phyloP scores from a whole-genome alignment of 2,888 invertebrate genomes.

The Ormyrus labotus region DNA sequence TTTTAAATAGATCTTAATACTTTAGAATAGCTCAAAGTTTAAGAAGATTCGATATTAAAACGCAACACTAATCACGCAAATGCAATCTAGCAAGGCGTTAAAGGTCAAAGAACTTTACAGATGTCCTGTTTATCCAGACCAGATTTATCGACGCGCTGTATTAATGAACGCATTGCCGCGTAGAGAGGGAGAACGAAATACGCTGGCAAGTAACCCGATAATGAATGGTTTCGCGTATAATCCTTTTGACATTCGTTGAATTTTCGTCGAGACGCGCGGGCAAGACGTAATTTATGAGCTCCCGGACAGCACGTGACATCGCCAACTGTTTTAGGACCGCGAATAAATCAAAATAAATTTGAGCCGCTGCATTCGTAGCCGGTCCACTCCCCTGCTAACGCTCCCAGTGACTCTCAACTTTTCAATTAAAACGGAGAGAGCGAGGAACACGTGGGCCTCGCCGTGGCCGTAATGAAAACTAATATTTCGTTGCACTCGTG shows the following conservation, averaged over 20 bases:
- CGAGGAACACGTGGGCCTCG: too few species aligned
- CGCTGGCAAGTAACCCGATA: slow-evolving; percentile 29
- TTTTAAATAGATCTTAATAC: too few species aligned
- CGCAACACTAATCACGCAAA: slow-evolving; percentile 15
- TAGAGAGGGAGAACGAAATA: neutral
- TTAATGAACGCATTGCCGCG: slow-evolving; percentile 13
- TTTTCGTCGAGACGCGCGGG: slow-evolving; percentile 33
- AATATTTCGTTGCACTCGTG: slow-evolving; percentile 8
- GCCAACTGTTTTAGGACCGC: slow-evolving; percentile 51
- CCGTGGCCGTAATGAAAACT: slow-evolving; percentile 9
- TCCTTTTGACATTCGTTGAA: slow-evolving; percentile 54
- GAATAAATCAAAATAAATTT: slow-evolving; percentile 54
- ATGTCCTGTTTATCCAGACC: slow-evolving; percentile 10
- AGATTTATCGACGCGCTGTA: slow-evolving; percentile 30
- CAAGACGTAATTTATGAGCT: slow-evolving; percentile 48
- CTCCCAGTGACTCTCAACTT: slow-evolving; percentile 33
- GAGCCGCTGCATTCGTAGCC: neutral
- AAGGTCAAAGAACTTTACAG: slow-evolving; percentile 30
- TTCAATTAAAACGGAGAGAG: slow-evolving; percentile 25
- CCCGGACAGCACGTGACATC: slow-evolving; percentile 42
- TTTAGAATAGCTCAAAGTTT: too few species aligned
- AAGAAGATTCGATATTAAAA: neutral
- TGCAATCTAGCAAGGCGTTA: neutral
- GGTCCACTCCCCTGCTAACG: neutral
- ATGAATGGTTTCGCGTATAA: slow-evolving; percentile 44